Base-by-base conservation (phyloP, 2,113 vertebrate species). In the Rana temporaria region DNA sequence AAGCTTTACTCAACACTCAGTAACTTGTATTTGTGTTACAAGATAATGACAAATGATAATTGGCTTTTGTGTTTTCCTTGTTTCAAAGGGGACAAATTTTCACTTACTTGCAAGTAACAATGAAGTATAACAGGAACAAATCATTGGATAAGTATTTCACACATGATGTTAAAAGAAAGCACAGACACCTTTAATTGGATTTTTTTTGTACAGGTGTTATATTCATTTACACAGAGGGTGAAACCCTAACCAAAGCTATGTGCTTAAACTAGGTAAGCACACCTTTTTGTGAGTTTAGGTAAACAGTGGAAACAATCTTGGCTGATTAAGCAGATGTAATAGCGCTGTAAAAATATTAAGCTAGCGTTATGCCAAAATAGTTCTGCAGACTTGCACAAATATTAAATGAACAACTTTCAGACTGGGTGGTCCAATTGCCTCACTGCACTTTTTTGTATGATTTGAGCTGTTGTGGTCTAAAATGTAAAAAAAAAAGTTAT, bases 21-120 rank as follows among this genome's bases (percentile, higher is more conserved):
- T 88, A 71, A 74, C 81, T 75, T 85, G 78, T 80, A 88, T 86
- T 87, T 86, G 70, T 86, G 19, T 20, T 34, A 1, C 74, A 77
- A 83, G 79, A 42, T 82, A 52, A 76, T 68, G 63, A 63, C 57
- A 65, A 65, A 6, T 16, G 68, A 30, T 88, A 71, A 87, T 79
- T 85, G 67, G 80, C 87, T 87, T 67, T 75, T 81, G 87, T 85
- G 38, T 12, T 62, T 81, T 75, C 67, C 78, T 86, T 89, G 86
- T 90, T 87, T 65, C 42, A 20, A 76, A 62, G 57, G 85, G 76
- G 63, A 34, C 77, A 85, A 70, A 85, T 85, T 14, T 78, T 87
- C 86, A 85, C 65, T 71, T 59, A 24, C 52, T 48, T 26, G 24
- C 20, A 18, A 82, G 64, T 69, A 83, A 55, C 55, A 78, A 83